Evolutionary conservation across 2,888 invertebrate species (phyloP), one percentile per base, ranked within the genome.

Genomic region (Epirrita christyi): DNA sequence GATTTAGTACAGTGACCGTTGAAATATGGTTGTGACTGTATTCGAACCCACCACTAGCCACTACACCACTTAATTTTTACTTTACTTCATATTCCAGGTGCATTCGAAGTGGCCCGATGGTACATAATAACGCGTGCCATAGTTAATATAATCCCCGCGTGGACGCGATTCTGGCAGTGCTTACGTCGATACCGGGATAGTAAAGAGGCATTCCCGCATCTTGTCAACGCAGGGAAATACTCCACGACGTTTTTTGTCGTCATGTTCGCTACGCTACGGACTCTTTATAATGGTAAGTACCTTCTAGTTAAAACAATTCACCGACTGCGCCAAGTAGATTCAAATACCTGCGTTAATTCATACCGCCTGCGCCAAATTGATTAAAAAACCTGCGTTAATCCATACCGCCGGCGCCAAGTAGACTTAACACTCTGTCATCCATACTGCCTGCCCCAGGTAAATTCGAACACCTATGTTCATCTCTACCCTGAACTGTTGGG

Each of bases 141-240:
- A 8, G 96, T 99, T 34, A 96, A 96, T 72, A 96, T 98, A 71
- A 90, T 99, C 15, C 99, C 99, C 0, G 99, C 99, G 0, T 99
- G 98, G 98, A 97, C 98, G 66, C 95, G 99, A 29, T 99, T 99
- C 89, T 98, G 98, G 51, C 99, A 99, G 84, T 99, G 99, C 74
- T 86, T 99, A 52, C 93, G 99, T 0, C 96, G 99, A 62, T 99
- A 98, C 87, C 93, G 97, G 0, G 99, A 99, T 87, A 97, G 98
- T 0, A 94, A 95, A 67, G 98, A 98, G 79, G 96, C 96, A 0
- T 98, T 98, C 90, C 98, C 99, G 0, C 99, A 99, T 93, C 93
- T 99, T 52, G 97, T 97, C 1, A 99, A 99, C 88, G 99, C 99
- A 1, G 98, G 97, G 54, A 99, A 99, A 91, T 99, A 99, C 85